Conservation (phyloP, 2,888 invertebrate genomes). For the Pegoplata infirma region DNA sequence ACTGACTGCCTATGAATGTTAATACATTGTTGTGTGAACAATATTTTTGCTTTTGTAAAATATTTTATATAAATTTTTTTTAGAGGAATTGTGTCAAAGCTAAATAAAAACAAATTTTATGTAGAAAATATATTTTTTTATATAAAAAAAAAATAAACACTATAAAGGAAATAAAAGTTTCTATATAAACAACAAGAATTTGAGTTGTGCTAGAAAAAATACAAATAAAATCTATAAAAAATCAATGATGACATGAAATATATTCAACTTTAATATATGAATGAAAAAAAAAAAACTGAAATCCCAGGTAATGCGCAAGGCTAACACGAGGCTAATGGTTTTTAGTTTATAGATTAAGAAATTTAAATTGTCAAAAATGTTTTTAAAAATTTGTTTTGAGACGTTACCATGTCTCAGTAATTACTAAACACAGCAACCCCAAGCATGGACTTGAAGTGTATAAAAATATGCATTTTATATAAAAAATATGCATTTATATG, state of each 20-base stretch:
- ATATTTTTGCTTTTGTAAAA: conserved; percentile 36
- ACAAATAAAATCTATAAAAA: conserved; percentile 16
- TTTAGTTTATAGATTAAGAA: too few species aligned
- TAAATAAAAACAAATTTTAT: conserved; percentile 39
- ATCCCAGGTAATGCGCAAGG: too few species aligned
- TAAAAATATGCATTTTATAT: too few species aligned
- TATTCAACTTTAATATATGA: background rate
- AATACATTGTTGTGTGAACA: conserved; percentile 31
- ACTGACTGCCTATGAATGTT: conserved; percentile 37
- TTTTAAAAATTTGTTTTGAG: too few species aligned
- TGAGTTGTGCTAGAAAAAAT: background rate
- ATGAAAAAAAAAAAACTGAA: too few species aligned
- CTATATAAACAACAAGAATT: conserved; percentile 20
- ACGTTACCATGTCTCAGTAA: too few species aligned
- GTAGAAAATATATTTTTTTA: conserved; percentile 36
- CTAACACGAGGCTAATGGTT: too few species aligned
- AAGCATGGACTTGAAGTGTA: too few species aligned
- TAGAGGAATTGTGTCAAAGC: conserved; percentile 46
- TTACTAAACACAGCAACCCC: too few species aligned
- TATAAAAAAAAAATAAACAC: conserved; percentile 35
- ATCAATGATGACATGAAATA: conserved; percentile 38
- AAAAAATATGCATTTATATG: too few species aligned
- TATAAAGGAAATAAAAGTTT: conserved; percentile 43
- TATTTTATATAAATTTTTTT: conserved; percentile 6
- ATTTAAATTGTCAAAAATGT: too few species aligned